phyloP scores from a whole-genome alignment of 1,140 invertebrate genomes.

The Rhynchophorus ferrugineus region DNA sequence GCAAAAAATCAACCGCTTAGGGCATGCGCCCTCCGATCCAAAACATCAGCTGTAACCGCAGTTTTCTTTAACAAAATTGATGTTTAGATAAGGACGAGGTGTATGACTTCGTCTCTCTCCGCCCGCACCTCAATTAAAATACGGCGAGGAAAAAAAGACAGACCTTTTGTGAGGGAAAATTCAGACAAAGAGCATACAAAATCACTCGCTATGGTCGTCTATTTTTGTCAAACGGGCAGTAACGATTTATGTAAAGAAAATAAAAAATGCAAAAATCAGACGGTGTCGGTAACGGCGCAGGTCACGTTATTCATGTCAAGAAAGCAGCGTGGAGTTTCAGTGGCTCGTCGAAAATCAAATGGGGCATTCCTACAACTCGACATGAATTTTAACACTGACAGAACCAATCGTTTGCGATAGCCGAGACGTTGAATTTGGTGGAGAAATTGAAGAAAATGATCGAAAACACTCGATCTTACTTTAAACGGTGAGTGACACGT shows the following conservation, averaged over 20 bases:
- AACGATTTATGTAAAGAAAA: background rate
- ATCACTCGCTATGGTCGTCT: no score
- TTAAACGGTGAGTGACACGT: background rate
- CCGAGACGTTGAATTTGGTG: background rate
- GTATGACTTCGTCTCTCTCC: background rate
- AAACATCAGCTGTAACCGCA: conserved; percentile 12
- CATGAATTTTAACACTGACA: background rate
- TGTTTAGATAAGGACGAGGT: conserved; percentile 22
- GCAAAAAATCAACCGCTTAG: no score
- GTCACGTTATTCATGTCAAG: conserved; percentile 3
- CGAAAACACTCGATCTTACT: conserved; percentile 9
- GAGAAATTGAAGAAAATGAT: conserved; percentile 2
- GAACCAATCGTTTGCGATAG: background rate
- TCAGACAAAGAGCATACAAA: no score
- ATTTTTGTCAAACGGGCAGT: background rate
- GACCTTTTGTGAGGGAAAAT: no score
- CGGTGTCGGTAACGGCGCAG: background rate
- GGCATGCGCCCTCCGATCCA: conserved; percentile 11
- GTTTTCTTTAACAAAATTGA: conserved; percentile 17
- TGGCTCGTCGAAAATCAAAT: background rate
- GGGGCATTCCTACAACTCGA: background rate
- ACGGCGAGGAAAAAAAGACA: no score
- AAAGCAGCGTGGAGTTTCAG: background rate
- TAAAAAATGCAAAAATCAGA: background rate
- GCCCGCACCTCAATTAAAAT: no score